These are phyloP conservation scores for Lordiphosa andalusiaca DNA, from an alignment of 2,888 invertebrate genomes.

Conservation along the genomic window DNA sequence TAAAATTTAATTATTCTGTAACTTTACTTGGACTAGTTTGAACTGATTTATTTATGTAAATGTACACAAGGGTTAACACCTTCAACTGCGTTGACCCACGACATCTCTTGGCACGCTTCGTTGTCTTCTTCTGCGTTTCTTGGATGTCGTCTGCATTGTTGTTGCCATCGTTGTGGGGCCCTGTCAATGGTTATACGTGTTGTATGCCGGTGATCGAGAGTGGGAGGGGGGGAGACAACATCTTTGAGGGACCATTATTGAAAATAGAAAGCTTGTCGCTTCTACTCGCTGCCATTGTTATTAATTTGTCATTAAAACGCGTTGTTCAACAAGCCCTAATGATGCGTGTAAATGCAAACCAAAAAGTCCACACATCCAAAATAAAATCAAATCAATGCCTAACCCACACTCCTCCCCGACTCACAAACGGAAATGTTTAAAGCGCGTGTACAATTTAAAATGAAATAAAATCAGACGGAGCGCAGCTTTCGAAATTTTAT, in stretches of 20 bases:
- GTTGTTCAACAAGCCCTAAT: slow-evolving; percentile 59
- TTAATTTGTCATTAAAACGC: slow-evolving; percentile 60
- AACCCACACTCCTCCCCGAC: slow-evolving; percentile 4
- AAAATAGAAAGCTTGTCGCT: slow-evolving; percentile 65
- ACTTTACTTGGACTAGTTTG: background rate
- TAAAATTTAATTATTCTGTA: too few species aligned
- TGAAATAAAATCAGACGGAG: slow-evolving; percentile 60
- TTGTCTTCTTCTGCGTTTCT: slow-evolving; percentile 11
- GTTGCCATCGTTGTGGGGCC: slow-evolving; percentile 35
- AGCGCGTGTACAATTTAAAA: slow-evolving; percentile 64
- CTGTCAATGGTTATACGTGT: slow-evolving; percentile 38
- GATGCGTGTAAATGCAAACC: slow-evolving; percentile 64
- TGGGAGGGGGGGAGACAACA: slow-evolving; percentile 4
- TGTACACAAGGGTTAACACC: slow-evolving; percentile 42
- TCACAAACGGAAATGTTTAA: slow-evolving; percentile 35
- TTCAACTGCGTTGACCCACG: slow-evolving; percentile 8
- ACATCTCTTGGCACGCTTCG: slow-evolving; percentile 19
- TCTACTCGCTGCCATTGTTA: slow-evolving; percentile 40
- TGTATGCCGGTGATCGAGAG: background rate
- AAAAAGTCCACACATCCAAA: background rate
- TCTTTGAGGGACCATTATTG: slow-evolving; percentile 37
- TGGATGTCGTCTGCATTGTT: slow-evolving; percentile 1
- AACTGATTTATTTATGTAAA: background rate
- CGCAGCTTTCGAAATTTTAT: slow-evolving; percentile 70
- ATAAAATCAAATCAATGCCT: background rate